Percentiles rank a stretch among this genome's conserved stretches.
phyloP scores from a whole-genome alignment of 2,113 vertebrate genomes.

The Ivindomyrus marchei region DNA sequence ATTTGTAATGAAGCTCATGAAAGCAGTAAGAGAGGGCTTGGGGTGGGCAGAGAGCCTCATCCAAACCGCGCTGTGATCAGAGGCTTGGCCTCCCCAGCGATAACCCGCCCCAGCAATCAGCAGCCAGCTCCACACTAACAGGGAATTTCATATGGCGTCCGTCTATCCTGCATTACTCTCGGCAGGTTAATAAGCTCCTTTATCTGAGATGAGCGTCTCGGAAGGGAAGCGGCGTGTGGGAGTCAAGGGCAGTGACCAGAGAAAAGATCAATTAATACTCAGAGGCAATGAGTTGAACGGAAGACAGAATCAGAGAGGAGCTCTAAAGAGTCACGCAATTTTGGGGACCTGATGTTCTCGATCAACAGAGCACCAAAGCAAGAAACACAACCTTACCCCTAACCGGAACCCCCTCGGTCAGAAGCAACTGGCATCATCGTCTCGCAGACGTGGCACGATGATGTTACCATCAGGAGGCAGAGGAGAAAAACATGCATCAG shows the following conservation, averaged over 20 bases:
- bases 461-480: not conserved
- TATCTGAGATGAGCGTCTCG: not conserved
- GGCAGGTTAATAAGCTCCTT: not conserved
- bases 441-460: too few relatives aligned
- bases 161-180: not conserved
- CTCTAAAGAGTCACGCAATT: not conserved
- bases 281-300: not conserved
- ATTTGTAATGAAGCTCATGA: not conserved
- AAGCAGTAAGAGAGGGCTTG: not conserved
- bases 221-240: not conserved
- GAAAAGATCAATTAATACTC: not conserved
- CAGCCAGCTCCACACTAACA: not conserved
- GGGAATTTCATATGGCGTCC: not conserved
- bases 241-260: not conserved
- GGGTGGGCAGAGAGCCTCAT: not conserved
- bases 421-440: not conserved
- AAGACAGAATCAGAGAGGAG: not conserved
- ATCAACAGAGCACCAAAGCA: not conserved
- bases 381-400: not conserved
- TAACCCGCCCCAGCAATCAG: not conserved
- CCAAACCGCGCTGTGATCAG: not conserved
- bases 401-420: not conserved
- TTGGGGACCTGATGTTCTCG: not conserved
- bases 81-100: not conserved
- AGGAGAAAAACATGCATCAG: not conserved